phyloP scores from a whole-genome alignment of 2,797 vertebrate genomes.

The Hylomyscus alleni region DNA sequence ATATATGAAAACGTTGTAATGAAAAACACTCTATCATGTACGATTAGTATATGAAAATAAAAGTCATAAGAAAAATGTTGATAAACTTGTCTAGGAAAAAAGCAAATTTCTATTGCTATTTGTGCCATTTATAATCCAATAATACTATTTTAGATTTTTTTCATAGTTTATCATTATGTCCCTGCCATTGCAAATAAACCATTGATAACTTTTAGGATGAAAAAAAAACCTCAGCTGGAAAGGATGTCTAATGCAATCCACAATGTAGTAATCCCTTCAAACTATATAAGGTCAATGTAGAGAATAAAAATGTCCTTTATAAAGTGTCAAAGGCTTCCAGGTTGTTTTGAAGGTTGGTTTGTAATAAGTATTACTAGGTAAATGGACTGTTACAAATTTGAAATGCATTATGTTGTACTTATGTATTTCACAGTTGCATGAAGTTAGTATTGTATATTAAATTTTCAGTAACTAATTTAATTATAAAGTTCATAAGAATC shows the following conservation, averaged over 20 bases:
- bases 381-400: background rate
- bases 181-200: background rate
- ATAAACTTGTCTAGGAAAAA: no score
- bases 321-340: background rate
- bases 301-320: background rate
- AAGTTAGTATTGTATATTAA: background rate
- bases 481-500: background rate
- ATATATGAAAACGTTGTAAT: background rate
- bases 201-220: background rate
- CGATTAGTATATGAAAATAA: background rate
- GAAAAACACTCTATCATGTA: background rate
- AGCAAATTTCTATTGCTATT: background rate
- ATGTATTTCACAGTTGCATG: background rate
- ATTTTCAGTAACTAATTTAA: background rate
- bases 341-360: background rate
- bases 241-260: background rate
- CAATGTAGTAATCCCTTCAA: background rate
- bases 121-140: background rate
- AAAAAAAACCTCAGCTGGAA: background rate
- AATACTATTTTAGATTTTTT: background rate
- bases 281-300: background rate
- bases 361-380: background rate
- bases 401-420: background rate
- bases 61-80: background rate
- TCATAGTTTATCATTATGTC: slow-evolving; percentile 24